A percentile compares a stretch with the other conserved stretches of the same genome.
Evolutionary conservation across 2,113 vertebrate genomes (phyloP).

Genomic region (Eulacestoma nigropectus): DNA sequence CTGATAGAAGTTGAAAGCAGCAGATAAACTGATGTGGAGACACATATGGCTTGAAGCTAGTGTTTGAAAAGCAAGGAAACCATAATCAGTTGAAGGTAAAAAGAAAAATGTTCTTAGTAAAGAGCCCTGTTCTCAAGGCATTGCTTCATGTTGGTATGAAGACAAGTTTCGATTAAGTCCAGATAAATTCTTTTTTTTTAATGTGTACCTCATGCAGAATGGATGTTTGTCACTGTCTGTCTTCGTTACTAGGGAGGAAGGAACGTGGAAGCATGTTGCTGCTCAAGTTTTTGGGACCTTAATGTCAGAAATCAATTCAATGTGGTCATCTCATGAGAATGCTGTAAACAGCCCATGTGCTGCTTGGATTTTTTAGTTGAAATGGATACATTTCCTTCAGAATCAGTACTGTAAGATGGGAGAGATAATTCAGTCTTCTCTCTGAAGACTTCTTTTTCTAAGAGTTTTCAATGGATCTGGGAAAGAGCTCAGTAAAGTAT

Average conservation of each 20-base stretch:
- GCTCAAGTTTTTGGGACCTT: background rate
- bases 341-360: background rate
- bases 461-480: background rate
- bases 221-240: constrained; percentile 26
- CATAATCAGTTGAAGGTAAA: constrained; percentile 40
- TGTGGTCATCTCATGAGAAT: background rate
- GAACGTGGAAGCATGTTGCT: constrained; percentile 21
- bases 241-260: background rate
- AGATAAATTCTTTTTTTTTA: constrained; percentile 30
- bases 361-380: background rate
- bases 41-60: constrained; percentile 41
- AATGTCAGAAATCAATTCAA: constrained; percentile 2
- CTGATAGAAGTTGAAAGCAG: constrained; percentile 60
- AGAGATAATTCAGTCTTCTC: background rate
- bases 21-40: constrained; percentile 59
- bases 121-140: constrained; percentile 34
- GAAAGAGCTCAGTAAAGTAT: background rate
- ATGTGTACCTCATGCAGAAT: constrained; percentile 28
- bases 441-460: background rate
- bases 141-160: background rate
- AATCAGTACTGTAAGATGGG: background rate
- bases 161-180: constrained; percentile 57
- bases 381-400: background rate
- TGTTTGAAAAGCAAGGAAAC: constrained; percentile 8
- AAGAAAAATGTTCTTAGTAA: constrained; percentile 24